phyloP scores from a whole-genome alignment of 1,140 invertebrate species.

The Monochamus saltuarius region DNA sequence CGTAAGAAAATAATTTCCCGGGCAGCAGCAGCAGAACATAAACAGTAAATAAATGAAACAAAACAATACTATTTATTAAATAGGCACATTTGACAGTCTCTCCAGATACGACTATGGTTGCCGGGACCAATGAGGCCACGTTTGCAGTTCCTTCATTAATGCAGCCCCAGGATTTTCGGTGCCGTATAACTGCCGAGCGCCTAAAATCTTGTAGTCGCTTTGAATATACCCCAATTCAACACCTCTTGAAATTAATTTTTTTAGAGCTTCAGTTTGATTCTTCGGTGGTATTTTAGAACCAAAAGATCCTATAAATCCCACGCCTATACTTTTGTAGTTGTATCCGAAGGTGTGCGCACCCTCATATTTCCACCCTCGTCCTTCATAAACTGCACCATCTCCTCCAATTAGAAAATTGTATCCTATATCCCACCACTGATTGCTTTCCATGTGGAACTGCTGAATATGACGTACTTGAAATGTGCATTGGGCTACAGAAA shows the following conservation, averaged over 20 bases:
- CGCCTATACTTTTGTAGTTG: constrained; percentile 65
- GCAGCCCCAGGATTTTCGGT: constrained; percentile 49
- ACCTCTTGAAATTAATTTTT: constrained; percentile 41
- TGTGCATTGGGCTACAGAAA: constrained; percentile 49
- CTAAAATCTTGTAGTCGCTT: constrained; percentile 48
- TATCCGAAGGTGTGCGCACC: constrained; percentile 62
- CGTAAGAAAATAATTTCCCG: too few relatives aligned
- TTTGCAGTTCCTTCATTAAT: constrained; percentile 56
- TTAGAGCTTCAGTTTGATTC: neutral
- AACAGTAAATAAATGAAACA: too few relatives aligned
- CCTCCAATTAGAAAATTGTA: constrained; percentile 78
- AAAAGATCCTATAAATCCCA: constrained; percentile 70
- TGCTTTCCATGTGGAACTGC: constrained; percentile 71
- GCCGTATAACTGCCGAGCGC: constrained; percentile 43
- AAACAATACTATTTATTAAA: too few relatives aligned
- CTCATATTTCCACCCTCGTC: constrained; percentile 58
- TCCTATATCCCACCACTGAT: constrained; percentile 62
- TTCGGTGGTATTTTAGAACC: constrained; percentile 36
- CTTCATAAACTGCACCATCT: constrained; percentile 69
- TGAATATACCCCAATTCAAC: constrained; percentile 39
- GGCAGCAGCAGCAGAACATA: too few relatives aligned
- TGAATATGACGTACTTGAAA: constrained; percentile 56
- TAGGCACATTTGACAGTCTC: too few relatives aligned
- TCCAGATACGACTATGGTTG: constrained; percentile 14
- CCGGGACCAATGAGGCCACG: constrained; percentile 58